These are phyloP conservation scores for Tamandua tetradactyla DNA, from an alignment of 2,797 vertebrate species.

Conservation along the genomic window DNA sequence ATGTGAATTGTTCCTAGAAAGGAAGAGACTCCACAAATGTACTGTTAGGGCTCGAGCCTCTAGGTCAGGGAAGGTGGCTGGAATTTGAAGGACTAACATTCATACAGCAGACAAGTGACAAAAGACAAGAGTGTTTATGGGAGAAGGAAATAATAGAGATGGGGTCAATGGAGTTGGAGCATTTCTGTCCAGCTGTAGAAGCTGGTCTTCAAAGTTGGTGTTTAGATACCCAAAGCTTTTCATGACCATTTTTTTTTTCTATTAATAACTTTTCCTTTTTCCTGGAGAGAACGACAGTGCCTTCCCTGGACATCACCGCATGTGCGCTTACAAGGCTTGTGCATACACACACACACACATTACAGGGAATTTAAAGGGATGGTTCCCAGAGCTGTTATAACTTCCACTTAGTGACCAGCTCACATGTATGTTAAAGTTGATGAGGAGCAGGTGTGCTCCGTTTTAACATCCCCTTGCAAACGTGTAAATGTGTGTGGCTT, in stretches of 20 bases:
- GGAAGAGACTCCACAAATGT: background rate
- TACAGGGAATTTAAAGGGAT: background rate
- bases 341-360: no score
- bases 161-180: background rate
- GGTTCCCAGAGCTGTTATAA: background rate
- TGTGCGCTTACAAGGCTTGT: fast-evolving
- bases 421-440: background rate
- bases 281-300: background rate
- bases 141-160: background rate
- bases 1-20: background rate
- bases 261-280: background rate
- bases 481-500: background rate
- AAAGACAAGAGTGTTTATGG: background rate
- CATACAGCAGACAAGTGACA: background rate
- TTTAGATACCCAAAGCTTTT: background rate
- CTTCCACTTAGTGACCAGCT: background rate
- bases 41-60: background rate
- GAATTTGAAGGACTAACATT: background rate
- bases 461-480: background rate
- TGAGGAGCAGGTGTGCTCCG: background rate
- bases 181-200: background rate
- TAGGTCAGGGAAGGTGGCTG: background rate
- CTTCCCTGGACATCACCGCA: background rate
- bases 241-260: background rate
- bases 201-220: background rate